Evolutionary conservation across 2,888 invertebrate species (phyloP).

Genomic region (Nesidiocoris tenuis): DNA sequence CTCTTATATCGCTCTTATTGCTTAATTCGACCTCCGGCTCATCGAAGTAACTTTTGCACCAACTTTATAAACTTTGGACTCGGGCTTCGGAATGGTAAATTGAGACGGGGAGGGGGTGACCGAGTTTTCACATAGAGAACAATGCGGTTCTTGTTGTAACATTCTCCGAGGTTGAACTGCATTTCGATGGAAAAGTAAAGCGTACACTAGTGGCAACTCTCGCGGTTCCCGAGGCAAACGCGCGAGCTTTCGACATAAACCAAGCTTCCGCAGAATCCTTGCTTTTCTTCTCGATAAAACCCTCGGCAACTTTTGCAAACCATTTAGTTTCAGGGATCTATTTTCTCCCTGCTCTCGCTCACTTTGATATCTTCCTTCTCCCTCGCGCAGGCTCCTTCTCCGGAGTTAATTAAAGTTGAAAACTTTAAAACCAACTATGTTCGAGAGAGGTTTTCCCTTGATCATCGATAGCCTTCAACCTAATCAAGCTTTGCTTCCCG

Average conservation of each 20-base stretch:
- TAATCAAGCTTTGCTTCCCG: background rate
- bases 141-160: conserved; percentile 6
- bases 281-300: background rate
- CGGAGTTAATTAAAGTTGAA: conserved; percentile 13
- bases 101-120: conserved; percentile 6
- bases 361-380: background rate
- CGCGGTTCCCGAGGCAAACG: background rate
- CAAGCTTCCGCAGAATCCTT: background rate
- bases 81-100: background rate
- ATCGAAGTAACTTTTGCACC: background rate
- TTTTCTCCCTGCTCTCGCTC: background rate
- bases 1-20: conserved; percentile 36
- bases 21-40: conserved; percentile 28
- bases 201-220: conserved; percentile 30
- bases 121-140: background rate
- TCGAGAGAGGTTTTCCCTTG: background rate
- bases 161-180: conserved; percentile 28
- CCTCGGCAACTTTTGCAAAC: conserved; percentile 3
- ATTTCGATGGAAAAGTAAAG: conserved; percentile 19
- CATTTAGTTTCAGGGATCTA: background rate
- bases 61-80: conserved; percentile 28
- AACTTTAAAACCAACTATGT: conserved; percentile 24
- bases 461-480: conserved; percentile 2
- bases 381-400: background rate
- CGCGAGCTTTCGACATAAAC: conserved; percentile 4